Evolutionary conservation across 2,113 vertebrate species (phyloP).

Genomic region (Engraulis encrasicolus): DNA sequence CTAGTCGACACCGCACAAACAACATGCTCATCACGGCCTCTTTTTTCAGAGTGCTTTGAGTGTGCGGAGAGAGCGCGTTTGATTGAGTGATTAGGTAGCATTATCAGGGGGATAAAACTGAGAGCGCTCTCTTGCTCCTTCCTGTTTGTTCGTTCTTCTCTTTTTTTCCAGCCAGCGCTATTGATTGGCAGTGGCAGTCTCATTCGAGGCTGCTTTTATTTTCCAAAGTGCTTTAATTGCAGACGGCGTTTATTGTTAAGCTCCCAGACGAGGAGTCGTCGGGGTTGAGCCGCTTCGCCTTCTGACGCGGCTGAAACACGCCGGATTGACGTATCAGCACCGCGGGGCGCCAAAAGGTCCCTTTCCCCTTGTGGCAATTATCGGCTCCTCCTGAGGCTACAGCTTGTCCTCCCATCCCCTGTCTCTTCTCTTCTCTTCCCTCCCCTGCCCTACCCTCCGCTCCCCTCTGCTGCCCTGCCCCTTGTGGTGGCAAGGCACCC

Average conservation of each 20-base stretch:
- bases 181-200: slow-evolving; percentile 17
- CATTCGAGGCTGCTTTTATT: not conserved
- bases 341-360: slow-evolving; percentile 3
- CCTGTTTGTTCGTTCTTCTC: not conserved
- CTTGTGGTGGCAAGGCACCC: not conserved
- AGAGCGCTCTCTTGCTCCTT: slow-evolving; percentile 5
- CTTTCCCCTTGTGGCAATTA: slow-evolving; percentile 17
- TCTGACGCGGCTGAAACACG: slow-evolving; percentile 17
- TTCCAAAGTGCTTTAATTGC: slow-evolving; percentile 31
- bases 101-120: not conserved
- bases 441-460: too few relatives aligned
- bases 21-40: not conserved
- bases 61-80: not conserved
- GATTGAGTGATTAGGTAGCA: not conserved
- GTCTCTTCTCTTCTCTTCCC: too few relatives aligned
- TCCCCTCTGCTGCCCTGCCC: not conserved
- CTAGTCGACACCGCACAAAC: not conserved
- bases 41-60: not conserved
- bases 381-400: slow-evolving; percentile 2
- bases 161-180: not conserved
- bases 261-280: slow-evolving; percentile 4
- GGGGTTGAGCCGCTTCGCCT: slow-evolving; percentile 29
- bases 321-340: slow-evolving; percentile 10
- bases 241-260: slow-evolving; percentile 29
- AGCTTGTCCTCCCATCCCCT: slow-evolving; percentile 10